These are phyloP conservation scores for Palythoa heliodiscus DNA, from an alignment of 92 coral and sea anemone genomes.

Conservation along the genomic window DNA sequence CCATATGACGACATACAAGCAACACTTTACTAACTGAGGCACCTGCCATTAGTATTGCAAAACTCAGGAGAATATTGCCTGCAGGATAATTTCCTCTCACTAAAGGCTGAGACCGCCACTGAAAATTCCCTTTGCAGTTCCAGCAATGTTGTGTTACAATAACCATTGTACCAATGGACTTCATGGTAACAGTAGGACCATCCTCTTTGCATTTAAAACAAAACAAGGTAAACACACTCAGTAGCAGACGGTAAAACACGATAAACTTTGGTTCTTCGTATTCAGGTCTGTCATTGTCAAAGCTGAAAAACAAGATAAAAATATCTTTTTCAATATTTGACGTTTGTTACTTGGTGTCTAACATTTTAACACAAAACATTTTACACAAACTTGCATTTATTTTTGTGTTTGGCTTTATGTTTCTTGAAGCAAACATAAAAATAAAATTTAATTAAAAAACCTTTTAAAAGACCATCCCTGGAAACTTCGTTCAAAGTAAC, in stretches of 20 bases:
- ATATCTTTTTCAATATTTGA: not conserved
- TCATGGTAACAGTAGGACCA: constrained; percentile 35
- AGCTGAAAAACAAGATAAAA: constrained; percentile 10
- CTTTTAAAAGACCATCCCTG: not conserved
- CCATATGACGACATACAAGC: constrained; percentile 47
- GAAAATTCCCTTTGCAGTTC: constrained; percentile 9
- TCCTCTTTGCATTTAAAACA: constrained; percentile 50
- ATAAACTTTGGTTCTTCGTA: constrained; percentile 47
- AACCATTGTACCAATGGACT: constrained; percentile 42
- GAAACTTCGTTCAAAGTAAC: not conserved
- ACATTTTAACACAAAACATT: not conserved
- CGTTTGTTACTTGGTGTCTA: not conserved
- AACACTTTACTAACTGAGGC: constrained; percentile 44
- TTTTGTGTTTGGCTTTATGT: constrained; percentile 1
- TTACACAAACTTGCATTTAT: not conserved
- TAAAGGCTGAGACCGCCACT: constrained; percentile 43
- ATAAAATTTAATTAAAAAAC: not conserved
- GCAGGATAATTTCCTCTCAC: constrained; percentile 35
- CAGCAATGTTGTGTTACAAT: constrained; percentile 33
- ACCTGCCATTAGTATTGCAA: constrained; percentile 44
- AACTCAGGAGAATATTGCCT: constrained; percentile 51
- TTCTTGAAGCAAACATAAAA: not conserved
- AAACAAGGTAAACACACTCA: constrained; percentile 38
- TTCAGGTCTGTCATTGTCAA: constrained; percentile 12
- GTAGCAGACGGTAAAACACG: constrained; percentile 39